Evolutionary conservation across 2,797 vertebrate genomes (phyloP).

Genomic region (Erethizon dorsatum): DNA sequence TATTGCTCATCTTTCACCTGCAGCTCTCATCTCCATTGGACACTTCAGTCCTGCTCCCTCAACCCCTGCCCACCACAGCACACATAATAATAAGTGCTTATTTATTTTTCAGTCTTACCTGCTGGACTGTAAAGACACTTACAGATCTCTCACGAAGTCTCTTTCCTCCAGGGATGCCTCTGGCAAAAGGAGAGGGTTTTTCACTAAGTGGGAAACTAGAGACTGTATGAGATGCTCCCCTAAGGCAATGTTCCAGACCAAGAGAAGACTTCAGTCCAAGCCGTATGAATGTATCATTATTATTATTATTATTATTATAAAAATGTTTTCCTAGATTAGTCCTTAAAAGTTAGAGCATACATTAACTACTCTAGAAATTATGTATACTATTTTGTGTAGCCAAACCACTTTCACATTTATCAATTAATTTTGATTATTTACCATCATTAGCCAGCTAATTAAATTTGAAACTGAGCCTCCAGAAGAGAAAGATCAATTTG

Average conservation of each 20-base stretch:
- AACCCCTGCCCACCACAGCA: neutral
- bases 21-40: neutral
- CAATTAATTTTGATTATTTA: conserved; percentile 82
- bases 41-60: neutral
- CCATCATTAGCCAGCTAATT: conserved; percentile 81
- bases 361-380: conserved; percentile 72
- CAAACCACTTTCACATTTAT: conserved; percentile 67
- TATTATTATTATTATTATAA: neutral
- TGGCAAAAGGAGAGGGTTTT: conserved; percentile 53
- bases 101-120: neutral
- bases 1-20: neutral
- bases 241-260: conserved; percentile 43
- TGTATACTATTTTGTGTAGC: conserved; percentile 58
- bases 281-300: neutral
- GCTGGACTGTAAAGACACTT: neutral
- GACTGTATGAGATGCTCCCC: neutral
- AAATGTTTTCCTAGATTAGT: conserved; percentile 54
- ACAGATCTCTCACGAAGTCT: neutral
- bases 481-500: conserved; percentile 75
- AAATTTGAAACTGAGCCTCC: conserved; percentile 79
- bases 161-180: conserved; percentile 48
- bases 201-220: conserved; percentile 60
- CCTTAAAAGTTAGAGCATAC: conserved; percentile 59
- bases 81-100: neutral
- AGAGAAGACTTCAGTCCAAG: conserved; percentile 41